Evolutionary conservation across 2,888 invertebrate species (phyloP).

Genomic region (Nasonovia ribisnigri): DNA sequence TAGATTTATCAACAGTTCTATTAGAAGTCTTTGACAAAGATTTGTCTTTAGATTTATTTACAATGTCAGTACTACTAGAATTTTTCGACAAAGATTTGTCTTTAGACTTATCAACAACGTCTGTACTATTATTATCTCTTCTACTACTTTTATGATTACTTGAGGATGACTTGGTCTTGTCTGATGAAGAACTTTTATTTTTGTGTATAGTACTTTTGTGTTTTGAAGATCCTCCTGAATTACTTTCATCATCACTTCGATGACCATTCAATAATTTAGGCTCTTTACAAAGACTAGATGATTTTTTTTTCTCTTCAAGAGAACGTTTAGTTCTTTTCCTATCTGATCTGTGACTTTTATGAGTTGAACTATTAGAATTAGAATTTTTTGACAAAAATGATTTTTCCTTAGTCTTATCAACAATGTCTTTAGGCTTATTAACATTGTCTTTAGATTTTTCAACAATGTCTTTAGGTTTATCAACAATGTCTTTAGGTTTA

Average conservation of each 20-base stretch:
- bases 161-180: constrained; percentile 50
- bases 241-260: constrained; percentile 62
- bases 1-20: no score
- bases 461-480: neutral
- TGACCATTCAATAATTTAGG: constrained; percentile 55
- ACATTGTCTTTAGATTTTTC: neutral
- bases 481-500: neutral
- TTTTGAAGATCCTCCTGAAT: constrained; percentile 59
- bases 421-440: neutral
- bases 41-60: no score
- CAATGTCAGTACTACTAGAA: neutral
- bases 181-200: constrained; percentile 59
- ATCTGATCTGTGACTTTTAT: constrained; percentile 6
- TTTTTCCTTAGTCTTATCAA: constrained; percentile 4
- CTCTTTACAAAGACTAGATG: constrained; percentile 58
- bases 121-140: constrained; percentile 59
- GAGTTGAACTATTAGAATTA: constrained; percentile 13
- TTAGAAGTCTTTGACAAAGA: no score
- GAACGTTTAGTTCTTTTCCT: constrained; percentile 26
- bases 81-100: neutral
- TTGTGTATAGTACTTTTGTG: constrained; percentile 44
- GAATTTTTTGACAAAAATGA: constrained; percentile 14
- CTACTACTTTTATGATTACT: constrained; percentile 54
- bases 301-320: constrained; percentile 41
- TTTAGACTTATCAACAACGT: constrained; percentile 53